Percentiles rank a stretch among this genome's conserved stretches.
These are phyloP conservation scores for Carcina quercana DNA, from an alignment of 2,888 invertebrate species.

Conservation along the genomic window DNA sequence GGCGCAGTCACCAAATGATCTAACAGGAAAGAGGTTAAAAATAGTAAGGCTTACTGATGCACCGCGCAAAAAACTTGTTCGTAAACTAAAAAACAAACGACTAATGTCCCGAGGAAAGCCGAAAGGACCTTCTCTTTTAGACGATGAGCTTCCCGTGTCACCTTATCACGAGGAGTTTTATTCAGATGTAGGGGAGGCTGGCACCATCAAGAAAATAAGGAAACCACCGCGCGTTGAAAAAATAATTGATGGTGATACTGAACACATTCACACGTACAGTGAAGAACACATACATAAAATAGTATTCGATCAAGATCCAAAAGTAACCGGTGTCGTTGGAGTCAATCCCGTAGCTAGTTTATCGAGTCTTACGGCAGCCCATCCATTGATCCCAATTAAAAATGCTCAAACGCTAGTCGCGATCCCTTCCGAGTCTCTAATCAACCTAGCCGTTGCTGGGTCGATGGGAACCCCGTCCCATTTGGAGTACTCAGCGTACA, in stretches of 20 bases:
- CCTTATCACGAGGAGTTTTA: constrained; percentile 66
- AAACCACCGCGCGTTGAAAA: constrained; percentile 68
- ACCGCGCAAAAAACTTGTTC: constrained; percentile 44
- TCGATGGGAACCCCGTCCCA: constrained; percentile 50
- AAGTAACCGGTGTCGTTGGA: constrained; percentile 32
- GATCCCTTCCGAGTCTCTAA: constrained; percentile 36
- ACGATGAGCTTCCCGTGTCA: constrained; percentile 57
- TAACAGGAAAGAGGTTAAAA: constrained; percentile 50
- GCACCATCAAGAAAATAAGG: constrained; percentile 55
- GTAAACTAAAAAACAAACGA: constrained; percentile 55
- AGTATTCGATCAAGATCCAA: constrained; percentile 44
- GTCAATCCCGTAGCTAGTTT: constrained; percentile 40
- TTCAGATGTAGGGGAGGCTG: constrained; percentile 59
- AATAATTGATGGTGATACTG: constrained; percentile 67
- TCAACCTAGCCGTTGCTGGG: constrained; percentile 38
- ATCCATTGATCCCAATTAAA: constrained; percentile 42
- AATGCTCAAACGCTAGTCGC: constrained; percentile 39
- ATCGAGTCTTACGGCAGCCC: constrained; percentile 34
- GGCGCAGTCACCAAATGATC: constrained; percentile 22
- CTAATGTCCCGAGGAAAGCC: constrained; percentile 34
- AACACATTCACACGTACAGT: constrained; percentile 68
- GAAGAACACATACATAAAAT: constrained; percentile 68
- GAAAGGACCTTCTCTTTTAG: constrained; percentile 18
- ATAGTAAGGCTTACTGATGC: constrained; percentile 51
- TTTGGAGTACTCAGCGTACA: constrained; percentile 58